Evolutionary conservation across 2,888 invertebrate species (phyloP).

Genomic region (Idaea biselata): DNA sequence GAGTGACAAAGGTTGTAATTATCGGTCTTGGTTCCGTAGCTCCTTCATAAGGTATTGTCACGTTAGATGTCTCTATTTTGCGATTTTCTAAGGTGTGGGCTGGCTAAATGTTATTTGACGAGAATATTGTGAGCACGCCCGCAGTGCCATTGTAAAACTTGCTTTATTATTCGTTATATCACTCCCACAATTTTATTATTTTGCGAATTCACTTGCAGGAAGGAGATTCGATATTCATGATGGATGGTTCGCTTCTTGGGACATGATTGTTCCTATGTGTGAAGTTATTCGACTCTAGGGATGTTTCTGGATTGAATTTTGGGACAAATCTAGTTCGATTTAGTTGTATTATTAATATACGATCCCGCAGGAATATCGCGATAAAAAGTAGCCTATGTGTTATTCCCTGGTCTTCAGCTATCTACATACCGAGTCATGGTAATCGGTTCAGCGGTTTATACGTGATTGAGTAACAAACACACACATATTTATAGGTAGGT

Average conservation of each 20-base stretch:
- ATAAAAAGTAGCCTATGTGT: too few relatives aligned
- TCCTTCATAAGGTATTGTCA: constrained; percentile 65
- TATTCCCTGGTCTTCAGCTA: too few relatives aligned
- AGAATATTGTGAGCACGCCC: constrained; percentile 73
- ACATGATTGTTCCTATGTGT: constrained; percentile 50
- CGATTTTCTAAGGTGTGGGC: constrained; percentile 79
- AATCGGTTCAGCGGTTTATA: too few relatives aligned
- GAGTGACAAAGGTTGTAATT: constrained; percentile 74
- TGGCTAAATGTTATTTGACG: constrained; percentile 80
- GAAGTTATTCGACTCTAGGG: constrained; percentile 72
- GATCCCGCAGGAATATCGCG: too few relatives aligned
- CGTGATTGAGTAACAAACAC: too few relatives aligned
- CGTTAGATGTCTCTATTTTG: constrained; percentile 74
- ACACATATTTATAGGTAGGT: too few relatives aligned
- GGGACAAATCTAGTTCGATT: background rate
- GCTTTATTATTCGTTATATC: constrained; percentile 65
- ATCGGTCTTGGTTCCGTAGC: constrained; percentile 69
- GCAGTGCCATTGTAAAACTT: constrained; percentile 59
- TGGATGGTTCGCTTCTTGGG: constrained; percentile 55
- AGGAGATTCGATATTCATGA: constrained; percentile 56
- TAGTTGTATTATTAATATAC: background rate
- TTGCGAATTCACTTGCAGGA: constrained; percentile 65
- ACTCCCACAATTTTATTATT: constrained; percentile 76
- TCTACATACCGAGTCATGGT: too few relatives aligned
- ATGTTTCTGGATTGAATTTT: constrained; percentile 24